phyloP scores from a whole-genome alignment of 2,888 invertebrate species.

The Cataglyphis albicans region DNA sequence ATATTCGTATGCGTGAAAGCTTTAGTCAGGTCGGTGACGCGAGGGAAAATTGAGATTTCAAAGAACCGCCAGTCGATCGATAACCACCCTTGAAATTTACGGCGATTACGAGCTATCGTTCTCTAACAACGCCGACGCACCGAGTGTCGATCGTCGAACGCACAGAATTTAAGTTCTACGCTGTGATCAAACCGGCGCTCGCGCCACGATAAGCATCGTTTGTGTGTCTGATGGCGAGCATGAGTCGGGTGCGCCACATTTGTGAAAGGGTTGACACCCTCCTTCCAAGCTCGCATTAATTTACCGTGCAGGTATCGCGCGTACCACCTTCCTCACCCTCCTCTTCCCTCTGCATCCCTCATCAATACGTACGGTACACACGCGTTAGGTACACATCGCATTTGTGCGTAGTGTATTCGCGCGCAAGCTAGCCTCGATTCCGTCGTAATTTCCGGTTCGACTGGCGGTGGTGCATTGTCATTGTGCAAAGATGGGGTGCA shows the following conservation, averaged over 20 bases:
- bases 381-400: constrained; percentile 42
- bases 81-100: constrained; percentile 20
- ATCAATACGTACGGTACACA: constrained; percentile 18
- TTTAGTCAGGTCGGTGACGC: background rate
- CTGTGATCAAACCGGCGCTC: constrained; percentile 72
- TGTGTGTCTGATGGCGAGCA: constrained; percentile 70
- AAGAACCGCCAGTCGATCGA: constrained; percentile 20
- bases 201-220: constrained; percentile 69
- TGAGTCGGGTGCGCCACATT: constrained; percentile 60
- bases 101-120: constrained; percentile 20
- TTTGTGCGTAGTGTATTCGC: constrained; percentile 59
- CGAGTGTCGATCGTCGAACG: constrained; percentile 64
- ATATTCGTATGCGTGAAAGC: constrained; percentile 16
- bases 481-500: constrained; percentile 66
- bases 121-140: constrained; percentile 19
- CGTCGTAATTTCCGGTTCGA: constrained; percentile 76
- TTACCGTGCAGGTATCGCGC: constrained; percentile 66
- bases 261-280: constrained; percentile 68
- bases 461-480: constrained; percentile 69
- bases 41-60: constrained; percentile 44
- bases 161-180: constrained; percentile 62
- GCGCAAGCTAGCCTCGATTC: constrained; percentile 68
- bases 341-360: constrained; percentile 20
- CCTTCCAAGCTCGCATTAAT: constrained; percentile 66
- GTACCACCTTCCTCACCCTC: constrained; percentile 22